Evolutionary conservation across 2,797 vertebrate species (phyloP).

Genomic region (Odontamblyopus lacepedii): DNA sequence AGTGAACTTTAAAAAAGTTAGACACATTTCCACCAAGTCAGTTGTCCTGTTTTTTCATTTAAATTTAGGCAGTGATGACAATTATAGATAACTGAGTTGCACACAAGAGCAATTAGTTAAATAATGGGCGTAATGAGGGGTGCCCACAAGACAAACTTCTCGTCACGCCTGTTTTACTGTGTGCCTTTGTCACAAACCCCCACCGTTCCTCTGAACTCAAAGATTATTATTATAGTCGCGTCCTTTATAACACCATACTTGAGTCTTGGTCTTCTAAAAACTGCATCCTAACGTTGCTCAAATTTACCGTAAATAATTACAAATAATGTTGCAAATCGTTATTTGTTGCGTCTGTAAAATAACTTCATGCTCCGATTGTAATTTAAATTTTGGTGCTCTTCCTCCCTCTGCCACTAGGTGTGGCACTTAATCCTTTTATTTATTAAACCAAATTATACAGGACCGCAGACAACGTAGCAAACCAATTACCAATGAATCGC

Average conservation of each 20-base stretch:
- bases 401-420: slow-evolving; percentile 83
- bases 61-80: slow-evolving; percentile 18
- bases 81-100: slow-evolving; percentile 49
- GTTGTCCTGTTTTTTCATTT: slow-evolving; percentile 9
- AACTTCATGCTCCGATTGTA: slow-evolving; percentile 18
- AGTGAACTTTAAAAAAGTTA: background rate
- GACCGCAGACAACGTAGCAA: slow-evolving; percentile 1
- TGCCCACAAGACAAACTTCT: slow-evolving; percentile 43
- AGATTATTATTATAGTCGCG: too few species aligned
- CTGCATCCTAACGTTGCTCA: background rate
- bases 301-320: slow-evolving; percentile 13
- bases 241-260: too few species aligned
- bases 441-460: slow-evolving; percentile 61
- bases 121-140: slow-evolving; percentile 50
- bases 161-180: slow-evolving; percentile 49
- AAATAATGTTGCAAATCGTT: background rate
- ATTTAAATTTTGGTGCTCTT: slow-evolving; percentile 64
- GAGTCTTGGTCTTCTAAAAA: too few species aligned
- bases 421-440: slow-evolving; percentile 86
- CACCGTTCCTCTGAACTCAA: background rate
- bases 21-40: background rate
- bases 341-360: background rate
- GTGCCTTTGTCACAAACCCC: background rate
- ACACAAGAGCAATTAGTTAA: slow-evolving; percentile 44
- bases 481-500: background rate